Evolutionary conservation across 2,888 invertebrate genomes (phyloP).

Genomic region (Bugulina stolonifera): DNA sequence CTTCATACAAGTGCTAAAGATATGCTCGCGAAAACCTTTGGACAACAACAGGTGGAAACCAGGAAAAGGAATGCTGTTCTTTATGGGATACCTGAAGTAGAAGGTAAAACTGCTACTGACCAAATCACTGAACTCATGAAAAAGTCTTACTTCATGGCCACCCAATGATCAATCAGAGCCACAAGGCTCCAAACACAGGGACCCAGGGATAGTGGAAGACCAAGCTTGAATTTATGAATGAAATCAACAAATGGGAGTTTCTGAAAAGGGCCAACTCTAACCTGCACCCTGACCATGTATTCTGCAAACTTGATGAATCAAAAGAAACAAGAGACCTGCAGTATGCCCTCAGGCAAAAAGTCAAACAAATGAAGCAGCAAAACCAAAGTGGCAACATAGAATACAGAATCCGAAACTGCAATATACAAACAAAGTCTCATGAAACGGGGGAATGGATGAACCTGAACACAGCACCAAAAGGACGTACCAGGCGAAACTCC

Average conservation of each 20-base stretch:
- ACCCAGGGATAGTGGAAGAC: no score
- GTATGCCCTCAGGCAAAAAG: neutral
- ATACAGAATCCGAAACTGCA: slow-evolving; percentile 4
- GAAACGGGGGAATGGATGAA: slow-evolving; percentile 21
- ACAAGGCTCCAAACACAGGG: no score
- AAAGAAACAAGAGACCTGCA: neutral
- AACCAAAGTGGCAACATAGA: neutral
- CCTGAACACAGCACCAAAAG: neutral
- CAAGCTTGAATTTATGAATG: no score
- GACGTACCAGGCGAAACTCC: neutral
- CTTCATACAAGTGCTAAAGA: neutral
- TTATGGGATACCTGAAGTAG: neutral
- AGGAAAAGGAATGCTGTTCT: neutral
- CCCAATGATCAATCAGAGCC: no score
- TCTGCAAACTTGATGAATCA: no score
- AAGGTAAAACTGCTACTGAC: no score
- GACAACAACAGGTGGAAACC: neutral
- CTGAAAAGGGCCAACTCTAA: no score
- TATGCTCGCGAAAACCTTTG: neutral
- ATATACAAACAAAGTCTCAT: neutral
- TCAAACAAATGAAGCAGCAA: no score
- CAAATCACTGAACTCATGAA: no score
- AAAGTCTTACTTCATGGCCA: no score
- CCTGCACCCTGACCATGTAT: no score
- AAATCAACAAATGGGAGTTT: no score